Conservation (phyloP, 2,888 invertebrate species). For the Gnatocerus cornutus region DNA sequence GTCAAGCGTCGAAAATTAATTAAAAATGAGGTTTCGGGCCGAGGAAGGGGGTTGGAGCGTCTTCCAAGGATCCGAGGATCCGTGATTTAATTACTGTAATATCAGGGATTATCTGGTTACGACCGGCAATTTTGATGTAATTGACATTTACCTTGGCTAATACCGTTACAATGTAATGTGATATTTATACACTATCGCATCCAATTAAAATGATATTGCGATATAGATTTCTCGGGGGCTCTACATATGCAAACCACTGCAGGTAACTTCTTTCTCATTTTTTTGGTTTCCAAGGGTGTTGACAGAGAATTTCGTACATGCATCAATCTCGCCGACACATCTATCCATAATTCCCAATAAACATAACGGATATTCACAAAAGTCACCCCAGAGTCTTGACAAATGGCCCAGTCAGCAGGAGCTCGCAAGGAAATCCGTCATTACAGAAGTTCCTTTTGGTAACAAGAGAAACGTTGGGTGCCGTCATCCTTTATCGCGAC, state of each 20-base stretch:
- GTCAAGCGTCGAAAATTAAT: too few relatives aligned
- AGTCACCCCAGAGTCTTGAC: conserved; percentile 11
- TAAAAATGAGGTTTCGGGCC: too few relatives aligned
- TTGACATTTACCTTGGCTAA: conserved; percentile 33
- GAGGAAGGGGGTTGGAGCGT: conserved; percentile 9
- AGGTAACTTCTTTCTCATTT: too few relatives aligned
- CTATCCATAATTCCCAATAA: conserved; percentile 30
- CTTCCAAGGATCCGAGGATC: conserved; percentile 15
- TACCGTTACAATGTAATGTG: conserved; percentile 34
- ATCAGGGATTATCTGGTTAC: conserved; percentile 23
- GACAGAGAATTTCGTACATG: conserved; percentile 2
- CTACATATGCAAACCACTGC: neutral
- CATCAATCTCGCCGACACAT: conserved; percentile 21
- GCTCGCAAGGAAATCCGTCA: conserved; percentile 34
- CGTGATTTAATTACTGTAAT: conserved; percentile 29
- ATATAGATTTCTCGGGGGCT: neutral
- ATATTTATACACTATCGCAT: too few relatives aligned
- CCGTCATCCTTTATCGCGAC: conserved; percentile 2
- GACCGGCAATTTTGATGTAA: conserved; percentile 28
- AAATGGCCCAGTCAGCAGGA: conserved; percentile 22
- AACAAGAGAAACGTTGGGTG: conserved; percentile 13
- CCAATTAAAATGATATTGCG: too few relatives aligned
- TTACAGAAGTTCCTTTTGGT: conserved; percentile 22
- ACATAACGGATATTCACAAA: conserved; percentile 26
- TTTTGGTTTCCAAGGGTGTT: neutral